Evolutionary conservation across 2,113 vertebrate genomes (phyloP).

Genomic region (Neogale vison): DNA sequence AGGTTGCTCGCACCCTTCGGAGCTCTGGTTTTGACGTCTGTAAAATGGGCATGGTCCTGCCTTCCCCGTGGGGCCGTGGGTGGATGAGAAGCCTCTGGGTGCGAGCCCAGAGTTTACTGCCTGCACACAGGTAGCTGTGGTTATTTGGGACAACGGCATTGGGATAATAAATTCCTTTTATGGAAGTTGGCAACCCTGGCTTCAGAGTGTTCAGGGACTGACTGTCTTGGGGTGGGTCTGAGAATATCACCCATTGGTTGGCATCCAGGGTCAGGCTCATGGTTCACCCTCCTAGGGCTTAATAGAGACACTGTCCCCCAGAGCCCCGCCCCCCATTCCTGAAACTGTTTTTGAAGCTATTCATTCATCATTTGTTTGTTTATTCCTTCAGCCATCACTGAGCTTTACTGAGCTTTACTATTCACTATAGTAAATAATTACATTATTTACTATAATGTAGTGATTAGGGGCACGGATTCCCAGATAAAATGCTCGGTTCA

Average conservation of each 20-base stretch:
- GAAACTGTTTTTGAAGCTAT: background rate
- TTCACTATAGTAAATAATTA: too few species aligned
- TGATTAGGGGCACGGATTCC: background rate
- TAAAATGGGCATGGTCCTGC: background rate
- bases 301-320: background rate
- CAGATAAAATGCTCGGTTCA: background rate
- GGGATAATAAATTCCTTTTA: background rate
- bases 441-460: background rate
- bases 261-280: background rate
- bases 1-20: background rate
- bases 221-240: background rate
- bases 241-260: background rate
- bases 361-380: background rate
- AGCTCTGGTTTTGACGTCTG: background rate
- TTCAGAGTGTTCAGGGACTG: background rate
- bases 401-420: background rate
- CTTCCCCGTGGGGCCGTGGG: accelerated
- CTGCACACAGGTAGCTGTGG: background rate
- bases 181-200: background rate
- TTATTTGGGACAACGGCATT: background rate
- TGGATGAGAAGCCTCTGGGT: background rate
- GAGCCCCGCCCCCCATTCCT: background rate
- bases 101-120: background rate
- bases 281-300: background rate
- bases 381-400: background rate